A percentile compares a stretch with the other conserved stretches of the same genome.
Conservation (phyloP, 2,113 vertebrate species). For the Onychostruthus taczanowskii region DNA sequence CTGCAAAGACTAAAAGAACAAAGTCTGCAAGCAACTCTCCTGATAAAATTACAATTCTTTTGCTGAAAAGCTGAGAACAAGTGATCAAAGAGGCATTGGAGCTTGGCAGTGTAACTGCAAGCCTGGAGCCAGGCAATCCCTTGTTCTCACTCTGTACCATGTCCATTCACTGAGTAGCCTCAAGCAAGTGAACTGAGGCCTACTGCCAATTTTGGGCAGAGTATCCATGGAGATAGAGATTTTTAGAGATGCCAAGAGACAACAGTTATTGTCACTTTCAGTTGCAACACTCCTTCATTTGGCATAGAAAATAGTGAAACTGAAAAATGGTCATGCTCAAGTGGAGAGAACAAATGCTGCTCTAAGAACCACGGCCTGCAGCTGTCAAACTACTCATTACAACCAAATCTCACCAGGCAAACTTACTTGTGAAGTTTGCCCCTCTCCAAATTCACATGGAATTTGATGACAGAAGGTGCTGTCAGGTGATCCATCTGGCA, state of each 20-base stretch:
- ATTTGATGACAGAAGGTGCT: conserved; percentile 68
- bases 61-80: background rate
- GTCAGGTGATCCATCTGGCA: conserved; percentile 78
- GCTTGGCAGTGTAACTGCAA: background rate
- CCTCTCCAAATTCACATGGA: conserved; percentile 78
- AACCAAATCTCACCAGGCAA: background rate
- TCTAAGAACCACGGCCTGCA: background rate
- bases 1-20: background rate
- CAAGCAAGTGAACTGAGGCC: background rate
- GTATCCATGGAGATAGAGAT: background rate
- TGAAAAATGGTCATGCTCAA: background rate
- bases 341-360: background rate
- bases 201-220: background rate
- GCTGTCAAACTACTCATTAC: background rate
- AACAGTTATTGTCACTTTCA: background rate
- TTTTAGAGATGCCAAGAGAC: background rate
- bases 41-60: background rate
- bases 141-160: background rate
- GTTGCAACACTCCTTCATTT: background rate
- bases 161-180: background rate
- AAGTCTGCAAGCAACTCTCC: background rate
- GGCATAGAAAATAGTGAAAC: background rate
- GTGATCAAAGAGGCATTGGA: background rate
- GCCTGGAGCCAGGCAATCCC: background rate
- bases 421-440: conserved; percentile 67